Base-by-base conservation (phyloP, 2,113 vertebrate species). In the Loxodonta africana region DNA sequence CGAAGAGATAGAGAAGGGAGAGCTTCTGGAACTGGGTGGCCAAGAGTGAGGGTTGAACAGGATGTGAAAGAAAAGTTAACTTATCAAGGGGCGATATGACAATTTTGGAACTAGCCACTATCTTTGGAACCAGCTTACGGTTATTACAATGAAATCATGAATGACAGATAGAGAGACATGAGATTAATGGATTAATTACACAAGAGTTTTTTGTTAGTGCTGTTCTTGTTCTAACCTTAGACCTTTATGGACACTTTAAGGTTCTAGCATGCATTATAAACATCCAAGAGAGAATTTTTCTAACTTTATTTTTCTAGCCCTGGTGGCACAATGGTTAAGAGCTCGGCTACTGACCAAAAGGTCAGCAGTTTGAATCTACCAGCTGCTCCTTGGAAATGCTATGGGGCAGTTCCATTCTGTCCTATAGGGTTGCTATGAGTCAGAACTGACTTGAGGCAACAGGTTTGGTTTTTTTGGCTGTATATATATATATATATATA, bases 221-320 rank as follows among this genome's bases (percentile, higher is more conserved):
- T 69, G 44, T 87, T 86, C 41, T 48, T 95, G 10, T 48, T 90
- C 63, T 92, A 82, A 81, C 7, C 26, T 92, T 30, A 73, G 48
- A 21, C 21, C 60, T 88, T 77, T 82, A 63, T 18, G 83, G 25
- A 76, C 23, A 9, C n/a, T 94, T 90, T 76, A 80, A 41, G 15
- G 7, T 85, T 88, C 48, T 14, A 63, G 37, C 6, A 37, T 53
- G 37, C 20, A 26, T 77, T 83, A 10, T 46, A 57, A 28, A n/a
- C 48, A 69, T 37, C 81, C 60, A 69, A 96, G 63, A 60, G 25
- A 51, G 30, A 44, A 28, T 63, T 17, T 95, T 93, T 89, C 69
- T 92, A 83, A 37, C 67, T 86, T 25, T 26, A 84, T 80, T 41
- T 71, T 44, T 26, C 53, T 57, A 57, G 53, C 15, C 53, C 15